Base-by-base conservation (phyloP, 2,888 invertebrate genomes). In the Agrochola lychnidis region DNA sequence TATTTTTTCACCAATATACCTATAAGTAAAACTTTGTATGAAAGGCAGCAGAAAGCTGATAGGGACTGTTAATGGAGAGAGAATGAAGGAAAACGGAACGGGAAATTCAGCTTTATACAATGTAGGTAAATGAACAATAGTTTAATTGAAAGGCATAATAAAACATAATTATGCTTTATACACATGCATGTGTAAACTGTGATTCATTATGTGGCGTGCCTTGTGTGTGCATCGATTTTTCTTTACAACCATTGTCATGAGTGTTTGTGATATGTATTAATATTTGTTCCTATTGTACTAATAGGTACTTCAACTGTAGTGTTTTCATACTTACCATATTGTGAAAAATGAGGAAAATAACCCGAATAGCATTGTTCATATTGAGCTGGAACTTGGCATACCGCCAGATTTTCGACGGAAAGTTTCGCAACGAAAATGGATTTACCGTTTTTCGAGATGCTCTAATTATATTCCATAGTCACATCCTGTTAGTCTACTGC, bases 141-240 rank as follows among this genome's bases (percentile, higher is more conserved):
- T 40, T 16, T 1, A 1, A 57, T 16, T 56, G 6, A 70, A 48
- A n/a, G 16, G 30, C 30, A 53, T 56, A 40, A 36, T 40, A 79
- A 45, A 51, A 45, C 25, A 19, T n/a, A 25, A 22, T 14, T 25
- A 14, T 6, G 45, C 16, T 14, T 30, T 30, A 30, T 30, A 30
- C 30, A 30, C 30, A 30, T 25, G 25, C 14, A 66, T 59, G 45
- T 3, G 42, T 42, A 10, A 42, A 53, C 51, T 63, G 48, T 36
- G n/a, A 62, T 67, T 56, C 76, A 63, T 57, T 62, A 45, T 70
- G 61, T 64, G 6, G 12, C 61, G 51, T 36, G 67, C 40, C 70
- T 73, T 87, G 85, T 87, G 85, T 70, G 16, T 45, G 53, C 74
- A 81, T 87, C 70, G 83, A 86, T 85, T 83, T 79, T 74, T 76